Evolutionary conservation across 2,888 invertebrate genomes (phyloP), one percentile per base, ranked within the genome.

Genomic region (Euclidia mi): DNA sequence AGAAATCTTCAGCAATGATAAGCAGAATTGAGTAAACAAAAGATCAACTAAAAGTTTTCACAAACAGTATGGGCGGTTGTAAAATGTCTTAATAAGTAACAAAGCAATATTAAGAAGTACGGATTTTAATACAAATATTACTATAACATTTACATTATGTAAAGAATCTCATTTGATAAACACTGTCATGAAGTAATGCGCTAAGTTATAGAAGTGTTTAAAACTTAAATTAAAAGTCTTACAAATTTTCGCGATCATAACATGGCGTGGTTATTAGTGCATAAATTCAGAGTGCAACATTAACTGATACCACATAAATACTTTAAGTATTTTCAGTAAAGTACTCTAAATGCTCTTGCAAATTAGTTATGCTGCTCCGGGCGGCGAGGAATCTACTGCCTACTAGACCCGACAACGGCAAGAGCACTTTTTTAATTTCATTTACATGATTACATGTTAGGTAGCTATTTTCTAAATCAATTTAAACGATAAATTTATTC

Each of bases 221-320:
- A 42, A 17, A 6, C 34, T 20, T 3, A 58, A 32, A 40, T 48
- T 40, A 41, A 41, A 41, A 48, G 29, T 48, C 34, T 14, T 18
- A 35, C 31, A 53, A 60, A 56, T 37, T 18, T 38, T n/a, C 17
- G 15, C n/a, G n/a, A 50, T 44, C 45, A 53, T 53, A 56, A 32
- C 28, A 45, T 48, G 31, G 15, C 49, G 34, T 31, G 35, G 35
- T 42, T 40, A 55, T 53, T 41, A 45, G 44, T 29, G 34, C 18
- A 72, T 68, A 53, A 64, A 65, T 65, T 60, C 58, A 59, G 56
- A 53, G 56, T 51, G 52, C 48, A 43, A 42, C 57, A 53, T 61
- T 52, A 50, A 58, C 51, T 53, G 48, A 53, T 50, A 58, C 31
- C 50, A 53, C 41, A 45, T 53, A 68, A 69, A 68, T 68, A 65